These are phyloP conservation scores for Pseudomyrmex flavicornis DNA, from an alignment of 1,140 invertebrate species.

Conservation along the genomic window DNA sequence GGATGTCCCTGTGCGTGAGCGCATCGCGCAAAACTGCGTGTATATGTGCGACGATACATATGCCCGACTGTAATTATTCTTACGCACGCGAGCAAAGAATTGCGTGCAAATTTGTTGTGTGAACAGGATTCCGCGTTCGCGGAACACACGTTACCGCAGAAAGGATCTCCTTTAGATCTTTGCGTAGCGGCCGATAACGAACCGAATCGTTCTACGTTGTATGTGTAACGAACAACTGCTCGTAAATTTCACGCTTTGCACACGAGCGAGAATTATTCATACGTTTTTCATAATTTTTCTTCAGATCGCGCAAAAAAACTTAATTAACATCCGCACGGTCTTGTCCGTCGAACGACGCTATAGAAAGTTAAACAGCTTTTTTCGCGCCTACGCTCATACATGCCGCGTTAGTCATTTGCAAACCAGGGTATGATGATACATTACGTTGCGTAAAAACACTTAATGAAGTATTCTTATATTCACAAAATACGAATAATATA, in stretches of 20 bases:
- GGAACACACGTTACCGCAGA: conserved; percentile 43
- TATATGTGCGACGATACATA: conserved; percentile 8
- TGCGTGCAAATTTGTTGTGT: conserved; percentile 63
- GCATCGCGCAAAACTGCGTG: conserved; percentile 26
- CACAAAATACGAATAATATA: neutral
- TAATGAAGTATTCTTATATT: neutral
- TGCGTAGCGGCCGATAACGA: conserved; percentile 32
- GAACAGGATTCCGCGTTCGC: conserved; percentile 41
- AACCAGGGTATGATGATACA: neutral
- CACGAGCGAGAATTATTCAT: conserved; percentile 52
- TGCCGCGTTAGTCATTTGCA: too few relatives aligned
- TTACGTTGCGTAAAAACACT: neutral
- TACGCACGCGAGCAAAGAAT: conserved; percentile 56
- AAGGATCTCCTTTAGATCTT: conserved; percentile 40
- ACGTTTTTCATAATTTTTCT: conserved; percentile 45
- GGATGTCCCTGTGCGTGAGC: neutral
- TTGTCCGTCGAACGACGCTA: conserved; percentile 4
- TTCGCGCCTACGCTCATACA: neutral
- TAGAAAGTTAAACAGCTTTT: neutral
- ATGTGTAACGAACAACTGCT: conserved; percentile 27
- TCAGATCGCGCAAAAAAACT: neutral
- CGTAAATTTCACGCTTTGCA: conserved; percentile 46
- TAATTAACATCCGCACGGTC: conserved; percentile 26
- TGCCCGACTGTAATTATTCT: conserved; percentile 53
- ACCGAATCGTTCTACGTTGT: conserved; percentile 29